Evolutionary conservation across 2,797 vertebrate species (phyloP).

Genomic region (Tadarida brasiliensis): DNA sequence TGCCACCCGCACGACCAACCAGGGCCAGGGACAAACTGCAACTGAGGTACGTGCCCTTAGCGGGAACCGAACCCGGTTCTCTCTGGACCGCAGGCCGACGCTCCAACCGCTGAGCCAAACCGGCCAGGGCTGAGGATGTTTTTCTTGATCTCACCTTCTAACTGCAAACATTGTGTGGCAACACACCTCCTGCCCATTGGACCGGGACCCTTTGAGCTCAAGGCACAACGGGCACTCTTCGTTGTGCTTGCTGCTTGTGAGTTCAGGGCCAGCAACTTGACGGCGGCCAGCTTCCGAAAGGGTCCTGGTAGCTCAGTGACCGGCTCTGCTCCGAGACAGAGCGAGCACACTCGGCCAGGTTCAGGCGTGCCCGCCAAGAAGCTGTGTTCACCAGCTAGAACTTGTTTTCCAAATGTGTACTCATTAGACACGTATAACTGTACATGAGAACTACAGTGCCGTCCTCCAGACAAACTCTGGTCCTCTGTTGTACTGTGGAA

Average conservation of each 20-base stretch:
- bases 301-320: not conserved
- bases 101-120: no score
- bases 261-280: not conserved
- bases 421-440: not conserved
- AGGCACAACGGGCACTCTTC: no score
- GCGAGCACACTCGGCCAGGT: no score
- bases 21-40: no score
- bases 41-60: no score
- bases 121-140: no score
- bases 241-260: not conserved
- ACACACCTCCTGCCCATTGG: not conserved
- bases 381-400: not conserved
- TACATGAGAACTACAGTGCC: rapidly evolving
- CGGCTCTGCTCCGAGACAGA: not conserved
- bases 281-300: not conserved
- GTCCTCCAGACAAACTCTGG: not conserved
- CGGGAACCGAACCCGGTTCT: no score
- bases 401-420: not conserved
- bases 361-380: not conserved
- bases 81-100: no score
- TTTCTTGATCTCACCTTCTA: not conserved
- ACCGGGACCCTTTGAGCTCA: not conserved
- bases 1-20: no score
- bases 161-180: not conserved
- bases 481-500: not conserved